phyloP scores from a whole-genome alignment of 2,888 invertebrate species.

The Tridacna crocea region DNA sequence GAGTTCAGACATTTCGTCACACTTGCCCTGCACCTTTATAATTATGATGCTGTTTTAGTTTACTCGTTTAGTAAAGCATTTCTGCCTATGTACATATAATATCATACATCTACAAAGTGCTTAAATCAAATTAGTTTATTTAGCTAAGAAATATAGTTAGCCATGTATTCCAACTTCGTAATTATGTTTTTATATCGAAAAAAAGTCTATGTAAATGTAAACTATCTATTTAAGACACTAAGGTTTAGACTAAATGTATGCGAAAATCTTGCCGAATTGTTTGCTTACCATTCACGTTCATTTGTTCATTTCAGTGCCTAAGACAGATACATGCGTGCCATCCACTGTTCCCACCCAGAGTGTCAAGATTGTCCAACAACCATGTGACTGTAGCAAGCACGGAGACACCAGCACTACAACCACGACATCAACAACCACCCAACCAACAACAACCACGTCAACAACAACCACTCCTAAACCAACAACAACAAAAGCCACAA shows the following conservation, averaged over 20 bases:
- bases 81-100: too few relatives aligned
- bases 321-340: conserved; percentile 30
- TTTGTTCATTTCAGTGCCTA: conserved; percentile 4
- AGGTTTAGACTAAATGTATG: too few relatives aligned
- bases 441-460: not conserved
- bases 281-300: not conserved
- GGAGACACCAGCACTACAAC: not conserved
- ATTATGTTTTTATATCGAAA: too few relatives aligned
- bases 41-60: not conserved
- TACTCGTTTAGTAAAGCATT: too few relatives aligned
- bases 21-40: not conserved
- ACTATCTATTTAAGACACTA: too few relatives aligned
- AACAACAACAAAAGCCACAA: conserved; percentile 21
- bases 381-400: conserved; percentile 37
- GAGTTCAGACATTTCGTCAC: not conserved
- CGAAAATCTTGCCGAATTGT: too few relatives aligned
- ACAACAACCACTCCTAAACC: conserved; percentile 30
- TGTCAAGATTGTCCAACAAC: conserved; percentile 48
- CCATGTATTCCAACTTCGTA: too few relatives aligned
- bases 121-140: too few relatives aligned
- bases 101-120: too few relatives aligned
- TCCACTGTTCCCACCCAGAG: conserved; percentile 30
- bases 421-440: not conserved
- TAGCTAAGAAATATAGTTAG: too few relatives aligned
- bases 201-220: too few relatives aligned